Conservation (phyloP, 2,113 vertebrate species). For the Chamaetylas fuelleborni region DNA sequence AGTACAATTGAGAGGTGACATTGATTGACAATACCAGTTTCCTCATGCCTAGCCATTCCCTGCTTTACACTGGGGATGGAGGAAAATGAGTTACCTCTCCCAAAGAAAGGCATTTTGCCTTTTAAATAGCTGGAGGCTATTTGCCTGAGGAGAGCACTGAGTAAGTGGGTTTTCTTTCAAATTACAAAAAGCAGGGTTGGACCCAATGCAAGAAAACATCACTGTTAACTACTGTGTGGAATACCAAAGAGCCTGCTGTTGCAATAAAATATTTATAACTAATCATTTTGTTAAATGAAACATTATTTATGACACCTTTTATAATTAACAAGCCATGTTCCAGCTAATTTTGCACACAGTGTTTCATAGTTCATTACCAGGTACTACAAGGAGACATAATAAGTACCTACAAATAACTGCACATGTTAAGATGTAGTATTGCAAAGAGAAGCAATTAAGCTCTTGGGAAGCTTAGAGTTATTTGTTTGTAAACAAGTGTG, state of each 20-base stretch:
- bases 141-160: not conserved
- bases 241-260: not conserved
- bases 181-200: not conserved
- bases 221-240: not conserved
- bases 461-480: not conserved
- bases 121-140: not conserved
- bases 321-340: conserved; percentile 9
- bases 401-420: not conserved
- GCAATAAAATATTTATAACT: conserved; percentile 32
- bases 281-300: conserved; percentile 38
- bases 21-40: not conserved
- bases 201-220: not conserved
- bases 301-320: not conserved
- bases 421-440: not conserved
- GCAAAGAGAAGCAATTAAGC: not conserved
- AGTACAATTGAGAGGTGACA: not conserved
- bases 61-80: not conserved
- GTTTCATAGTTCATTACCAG: not conserved
- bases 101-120: not conserved
- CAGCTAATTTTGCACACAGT: not conserved
- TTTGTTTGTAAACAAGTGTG: not conserved
- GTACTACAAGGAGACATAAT: not conserved
- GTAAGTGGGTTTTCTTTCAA: not conserved
- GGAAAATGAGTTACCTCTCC: not conserved
- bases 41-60: not conserved